Percentiles rank a stretch among this genome's conserved stretches.
phyloP scores from a whole-genome alignment of 2,113 vertebrate species.

The Podarcis muralis region DNA sequence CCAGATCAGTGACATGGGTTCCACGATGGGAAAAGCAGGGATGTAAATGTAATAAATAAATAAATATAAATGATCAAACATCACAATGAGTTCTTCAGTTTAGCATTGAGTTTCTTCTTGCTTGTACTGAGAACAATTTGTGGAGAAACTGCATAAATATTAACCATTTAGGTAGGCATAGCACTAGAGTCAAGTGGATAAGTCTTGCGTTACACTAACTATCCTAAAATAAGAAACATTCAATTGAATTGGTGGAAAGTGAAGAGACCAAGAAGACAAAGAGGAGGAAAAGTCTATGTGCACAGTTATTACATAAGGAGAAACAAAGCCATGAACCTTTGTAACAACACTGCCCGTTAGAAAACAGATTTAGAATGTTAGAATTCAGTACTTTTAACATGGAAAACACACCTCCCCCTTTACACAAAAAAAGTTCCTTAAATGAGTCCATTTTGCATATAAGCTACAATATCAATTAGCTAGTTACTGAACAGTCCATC shows the following conservation, averaged over 20 bases:
- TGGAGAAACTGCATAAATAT: not conserved
- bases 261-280: not conserved
- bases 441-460: not conserved
- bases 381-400: not conserved
- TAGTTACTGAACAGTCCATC: not conserved
- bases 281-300: not conserved
- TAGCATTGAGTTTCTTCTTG: not conserved
- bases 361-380: not conserved
- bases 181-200: not conserved
- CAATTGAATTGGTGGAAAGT: not conserved
- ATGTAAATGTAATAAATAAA: too few species aligned
- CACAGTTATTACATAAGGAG: not conserved
- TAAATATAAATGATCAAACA: too few species aligned
- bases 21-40: too few species aligned
- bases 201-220: not conserved
- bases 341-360: not conserved
- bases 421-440: not conserved
- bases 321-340: not conserved
- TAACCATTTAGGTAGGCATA: not conserved
- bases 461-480: slow-evolving; percentile 13
- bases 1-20: too few species aligned
- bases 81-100: too few species aligned
- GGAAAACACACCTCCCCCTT: too few species aligned
- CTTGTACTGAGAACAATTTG: not conserved
- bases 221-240: not conserved